Conservation (phyloP, 1,140 invertebrate genomes). For the Fopius arisanus region DNA sequence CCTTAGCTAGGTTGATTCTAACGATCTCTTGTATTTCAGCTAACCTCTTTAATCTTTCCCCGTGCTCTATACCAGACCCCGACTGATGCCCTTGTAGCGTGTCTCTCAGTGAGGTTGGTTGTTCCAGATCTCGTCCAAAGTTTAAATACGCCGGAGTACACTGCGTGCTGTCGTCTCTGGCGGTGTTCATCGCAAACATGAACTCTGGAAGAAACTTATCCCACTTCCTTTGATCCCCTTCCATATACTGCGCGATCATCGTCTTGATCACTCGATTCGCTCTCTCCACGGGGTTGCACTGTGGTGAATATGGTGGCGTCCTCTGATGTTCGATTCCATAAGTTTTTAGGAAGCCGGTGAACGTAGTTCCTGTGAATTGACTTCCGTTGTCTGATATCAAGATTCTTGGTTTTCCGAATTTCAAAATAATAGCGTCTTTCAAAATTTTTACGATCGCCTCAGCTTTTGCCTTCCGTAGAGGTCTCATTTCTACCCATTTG, state of each 20-base stretch:
- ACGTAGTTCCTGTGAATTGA: neutral
- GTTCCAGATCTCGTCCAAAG: conserved; percentile 7
- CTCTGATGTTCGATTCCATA: conserved; percentile 1
- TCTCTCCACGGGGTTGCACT: conserved; percentile 30
- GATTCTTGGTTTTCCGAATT: neutral
- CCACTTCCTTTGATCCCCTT: conserved; percentile 50
- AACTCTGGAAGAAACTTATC: conserved; percentile 45
- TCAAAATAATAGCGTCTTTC: neutral
- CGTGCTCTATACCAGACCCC: too few species aligned
- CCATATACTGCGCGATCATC: conserved; percentile 38
- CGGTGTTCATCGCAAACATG: conserved; percentile 41
- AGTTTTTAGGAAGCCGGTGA: neutral
- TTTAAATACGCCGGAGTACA: conserved; percentile 16
- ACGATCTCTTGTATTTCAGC: neutral
- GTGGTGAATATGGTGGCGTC: conserved; percentile 25
- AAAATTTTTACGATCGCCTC: neutral
- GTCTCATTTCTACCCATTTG: conserved; percentile 5
- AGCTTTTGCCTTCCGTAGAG: neutral
- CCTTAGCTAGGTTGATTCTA: neutral
- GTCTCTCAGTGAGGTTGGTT: neutral
- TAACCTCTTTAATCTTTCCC: neutral
- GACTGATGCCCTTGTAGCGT: neutral
- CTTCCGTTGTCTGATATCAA: neutral
- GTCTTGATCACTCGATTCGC: conserved; percentile 28
- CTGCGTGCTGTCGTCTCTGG: neutral